Conservation (phyloP, 2,113 vertebrate genomes). For the Gymnogyps californianus region DNA sequence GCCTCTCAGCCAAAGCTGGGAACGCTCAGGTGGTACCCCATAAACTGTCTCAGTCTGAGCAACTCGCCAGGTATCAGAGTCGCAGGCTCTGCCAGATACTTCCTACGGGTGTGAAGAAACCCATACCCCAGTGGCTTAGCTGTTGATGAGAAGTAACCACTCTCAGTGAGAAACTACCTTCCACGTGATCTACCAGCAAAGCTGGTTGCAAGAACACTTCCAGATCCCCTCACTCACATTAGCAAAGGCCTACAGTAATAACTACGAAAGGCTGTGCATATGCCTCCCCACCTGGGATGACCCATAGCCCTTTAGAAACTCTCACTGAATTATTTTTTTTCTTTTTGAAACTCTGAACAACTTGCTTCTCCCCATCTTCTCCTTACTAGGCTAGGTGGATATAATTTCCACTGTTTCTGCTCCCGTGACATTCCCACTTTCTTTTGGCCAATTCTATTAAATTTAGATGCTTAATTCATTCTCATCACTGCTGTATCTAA, state of each 20-base stretch:
- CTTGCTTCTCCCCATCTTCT: background rate
- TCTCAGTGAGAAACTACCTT: background rate
- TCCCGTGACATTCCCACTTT: background rate
- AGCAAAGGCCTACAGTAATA: background rate
- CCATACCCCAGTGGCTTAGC: background rate
- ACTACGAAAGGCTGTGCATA: background rate
- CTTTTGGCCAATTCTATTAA: background rate
- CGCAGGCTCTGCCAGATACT: background rate
- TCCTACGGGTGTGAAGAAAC: background rate
- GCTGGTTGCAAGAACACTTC: background rate
- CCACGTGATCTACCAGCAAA: background rate
- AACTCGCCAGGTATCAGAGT: background rate
- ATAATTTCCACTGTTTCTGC: background rate
- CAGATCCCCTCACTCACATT: background rate
- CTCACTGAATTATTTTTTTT: background rate
- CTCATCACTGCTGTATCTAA: background rate
- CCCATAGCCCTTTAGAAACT: background rate
- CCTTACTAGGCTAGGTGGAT: background rate
- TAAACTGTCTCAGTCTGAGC: background rate
- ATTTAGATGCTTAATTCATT: background rate
- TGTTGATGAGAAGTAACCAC: background rate
- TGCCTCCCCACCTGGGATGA: background rate
- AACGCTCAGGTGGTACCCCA: background rate
- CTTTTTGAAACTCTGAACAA: background rate
- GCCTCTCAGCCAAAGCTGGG: background rate